Evolutionary conservation across 1,140 invertebrate genomes (phyloP).

Genomic region (Drosophila quadrilineata): DNA sequence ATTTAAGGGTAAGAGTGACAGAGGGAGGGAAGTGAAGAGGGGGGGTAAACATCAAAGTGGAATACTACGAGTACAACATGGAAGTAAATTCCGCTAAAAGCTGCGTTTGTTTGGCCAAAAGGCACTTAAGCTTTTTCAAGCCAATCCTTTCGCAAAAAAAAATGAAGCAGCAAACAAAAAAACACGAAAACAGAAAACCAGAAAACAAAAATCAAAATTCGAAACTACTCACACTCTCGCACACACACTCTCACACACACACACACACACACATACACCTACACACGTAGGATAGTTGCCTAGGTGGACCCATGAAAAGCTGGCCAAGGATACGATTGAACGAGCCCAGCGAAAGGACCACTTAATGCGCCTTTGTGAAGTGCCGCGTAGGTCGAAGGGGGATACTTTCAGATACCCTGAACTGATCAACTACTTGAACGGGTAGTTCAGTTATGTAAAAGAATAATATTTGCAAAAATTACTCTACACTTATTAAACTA

Average conservation of each 20-base stretch:
- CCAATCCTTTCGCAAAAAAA: constrained; percentile 20
- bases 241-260: no score
- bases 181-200: constrained; percentile 11
- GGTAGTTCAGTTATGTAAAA: no score
- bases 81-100: constrained; percentile 38
- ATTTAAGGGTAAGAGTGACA: no score
- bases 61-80: constrained; percentile 10
- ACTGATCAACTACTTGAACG: no score
- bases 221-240: constrained; percentile 19
- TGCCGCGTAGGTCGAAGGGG: constrained; percentile 12
- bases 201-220: constrained; percentile 28
- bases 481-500: background rate
- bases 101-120: constrained; percentile 30
- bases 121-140: constrained; percentile 28
- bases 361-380: constrained; percentile 59
- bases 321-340: constrained; percentile 50
- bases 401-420: constrained; percentile 1
- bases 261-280: no score
- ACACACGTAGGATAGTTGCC: background rate
- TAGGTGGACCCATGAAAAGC: constrained; percentile 3
- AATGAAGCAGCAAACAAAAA: no score
- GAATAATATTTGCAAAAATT: no score
- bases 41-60: constrained; percentile 24
- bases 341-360: constrained; percentile 56
- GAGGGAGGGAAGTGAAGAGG: background rate